Percentiles rank a stretch among this genome's conserved stretches.
phyloP scores from a whole-genome alignment of 2,888 invertebrate species.

The Morpho helenor region DNA sequence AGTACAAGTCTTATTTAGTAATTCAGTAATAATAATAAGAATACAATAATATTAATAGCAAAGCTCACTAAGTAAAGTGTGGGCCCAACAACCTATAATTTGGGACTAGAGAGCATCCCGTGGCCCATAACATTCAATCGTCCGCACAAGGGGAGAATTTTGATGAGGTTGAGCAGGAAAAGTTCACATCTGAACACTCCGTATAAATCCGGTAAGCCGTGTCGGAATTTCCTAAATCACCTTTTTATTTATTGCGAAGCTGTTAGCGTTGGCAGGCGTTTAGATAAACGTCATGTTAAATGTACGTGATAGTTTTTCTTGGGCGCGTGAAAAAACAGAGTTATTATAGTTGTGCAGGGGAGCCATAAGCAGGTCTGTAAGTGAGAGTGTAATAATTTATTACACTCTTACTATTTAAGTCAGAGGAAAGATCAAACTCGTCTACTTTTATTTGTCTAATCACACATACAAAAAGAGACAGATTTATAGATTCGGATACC shows the following conservation, averaged over 20 bases:
- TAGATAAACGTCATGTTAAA: conserved; percentile 58
- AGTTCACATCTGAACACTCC: conserved; percentile 68
- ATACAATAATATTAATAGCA: conserved; percentile 18
- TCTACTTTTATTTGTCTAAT: too few relatives aligned
- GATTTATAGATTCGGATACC: too few relatives aligned
- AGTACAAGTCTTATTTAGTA: too few relatives aligned
- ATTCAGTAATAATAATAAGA: neutral
- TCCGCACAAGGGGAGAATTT: conserved; percentile 70
- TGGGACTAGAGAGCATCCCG: conserved; percentile 66
- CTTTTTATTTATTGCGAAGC: conserved; percentile 71
- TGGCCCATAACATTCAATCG: conserved; percentile 77
- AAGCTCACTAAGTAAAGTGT: conserved; percentile 17
- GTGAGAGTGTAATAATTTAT: too few relatives aligned
- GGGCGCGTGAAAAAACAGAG: neutral
- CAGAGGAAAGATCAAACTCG: too few relatives aligned
- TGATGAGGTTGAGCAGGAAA: conserved; percentile 69
- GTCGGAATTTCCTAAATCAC: conserved; percentile 74
- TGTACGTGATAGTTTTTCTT: conserved; percentile 24
- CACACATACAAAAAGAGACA: too few relatives aligned
- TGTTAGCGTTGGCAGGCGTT: conserved; percentile 59
- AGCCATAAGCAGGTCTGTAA: too few relatives aligned
- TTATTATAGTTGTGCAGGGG: too few relatives aligned
- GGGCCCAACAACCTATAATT: conserved; percentile 63
- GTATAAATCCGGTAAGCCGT: conserved; percentile 74
- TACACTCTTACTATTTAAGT: too few relatives aligned